Base-by-base conservation (phyloP, 2,888 invertebrate species). In the Protonemura montana region DNA sequence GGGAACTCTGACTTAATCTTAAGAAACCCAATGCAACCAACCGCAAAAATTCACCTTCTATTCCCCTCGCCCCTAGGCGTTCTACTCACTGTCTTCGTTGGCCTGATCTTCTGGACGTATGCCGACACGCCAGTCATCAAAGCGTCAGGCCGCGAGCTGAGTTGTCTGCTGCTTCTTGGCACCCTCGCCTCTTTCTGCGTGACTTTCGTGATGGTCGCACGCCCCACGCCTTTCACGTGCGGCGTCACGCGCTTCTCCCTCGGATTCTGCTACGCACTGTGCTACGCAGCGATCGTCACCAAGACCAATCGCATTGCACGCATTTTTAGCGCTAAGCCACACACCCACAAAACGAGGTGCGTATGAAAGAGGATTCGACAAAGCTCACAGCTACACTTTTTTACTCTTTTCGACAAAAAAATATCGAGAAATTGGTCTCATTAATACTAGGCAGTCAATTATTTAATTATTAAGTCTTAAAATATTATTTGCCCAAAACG, bases 271-370 rank as follows among this genome's bases (percentile, higher is more conserved):
- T 93, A 93, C 89, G 92, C 93, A 0, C 88, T 93, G 0, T 93
- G 93, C 88, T 94, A 93, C 89, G 92, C 93, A 0, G 92, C 93
- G 13, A 91, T 93, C 27, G 92, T 93, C 16, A 93, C 93, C 10
- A 93, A 93, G 89, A 93, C 93, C 41, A 93, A 93, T 88, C 89
- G 93, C 84, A 93, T 93, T 83, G 92, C 93, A 35, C 90, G 93
- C 87, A 93, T 93, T 89, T 94, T 94, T 90, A 92, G 92, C 89
- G 91, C 90, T 41, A 89, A 89, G 85, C 88, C 89, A 82, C 88
- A 89, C 85, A 91, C 90, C 83, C 90, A 91, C 76, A 92, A 92
- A 82, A 91, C 92, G n/a, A 91, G 91, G 89, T 92, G 90, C 83
- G 90, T 89, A n/a, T 6, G 16, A 21, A 10, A 21, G 41, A 13